These are phyloP conservation scores for Mastomys coucha DNA, from an alignment of 2,113 vertebrate genomes.

Conservation along the genomic window DNA sequence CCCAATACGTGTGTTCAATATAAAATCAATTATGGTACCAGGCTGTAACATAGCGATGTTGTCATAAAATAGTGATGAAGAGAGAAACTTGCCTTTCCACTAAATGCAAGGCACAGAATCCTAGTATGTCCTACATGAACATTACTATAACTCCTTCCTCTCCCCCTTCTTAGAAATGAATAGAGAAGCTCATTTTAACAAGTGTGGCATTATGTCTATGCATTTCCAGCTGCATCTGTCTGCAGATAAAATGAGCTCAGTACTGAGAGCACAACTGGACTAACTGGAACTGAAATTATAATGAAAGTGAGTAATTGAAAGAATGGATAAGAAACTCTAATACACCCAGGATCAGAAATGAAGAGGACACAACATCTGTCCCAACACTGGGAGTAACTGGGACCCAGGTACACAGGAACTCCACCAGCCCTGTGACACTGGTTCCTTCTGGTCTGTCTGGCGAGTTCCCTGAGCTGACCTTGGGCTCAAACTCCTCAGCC, in stretches of 20 bases:
- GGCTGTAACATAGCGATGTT: not conserved
- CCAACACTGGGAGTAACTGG: too few species aligned
- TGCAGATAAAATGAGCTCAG: constrained; percentile 46
- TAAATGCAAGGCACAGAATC: constrained; percentile 40
- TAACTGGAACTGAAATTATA: constrained; percentile 32
- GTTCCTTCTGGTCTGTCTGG: too few species aligned
- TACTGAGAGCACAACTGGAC: constrained; percentile 9
- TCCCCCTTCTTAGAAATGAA: not conserved
- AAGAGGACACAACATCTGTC: too few species aligned
- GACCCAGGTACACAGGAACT: too few species aligned
- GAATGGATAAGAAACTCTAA: not conserved
- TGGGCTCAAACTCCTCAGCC: too few species aligned
- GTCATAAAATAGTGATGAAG: not conserved
- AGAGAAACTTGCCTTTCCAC: not conserved
- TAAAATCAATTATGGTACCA: not conserved
- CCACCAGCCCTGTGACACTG: too few species aligned
- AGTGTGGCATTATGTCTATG: constrained; percentile 34
- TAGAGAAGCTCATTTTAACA: constrained; percentile 61
- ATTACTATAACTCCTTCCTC: constrained; percentile 30
- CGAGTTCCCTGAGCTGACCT: too few species aligned
- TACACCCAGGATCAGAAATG: too few species aligned
- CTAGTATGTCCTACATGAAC: constrained; percentile 9
- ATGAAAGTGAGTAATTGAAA: constrained; percentile 57
- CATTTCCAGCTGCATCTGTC: constrained; percentile 56
- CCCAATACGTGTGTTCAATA: not conserved